Conservation (phyloP, 2,888 invertebrate species). For the Hipparchia sbordonii region DNA sequence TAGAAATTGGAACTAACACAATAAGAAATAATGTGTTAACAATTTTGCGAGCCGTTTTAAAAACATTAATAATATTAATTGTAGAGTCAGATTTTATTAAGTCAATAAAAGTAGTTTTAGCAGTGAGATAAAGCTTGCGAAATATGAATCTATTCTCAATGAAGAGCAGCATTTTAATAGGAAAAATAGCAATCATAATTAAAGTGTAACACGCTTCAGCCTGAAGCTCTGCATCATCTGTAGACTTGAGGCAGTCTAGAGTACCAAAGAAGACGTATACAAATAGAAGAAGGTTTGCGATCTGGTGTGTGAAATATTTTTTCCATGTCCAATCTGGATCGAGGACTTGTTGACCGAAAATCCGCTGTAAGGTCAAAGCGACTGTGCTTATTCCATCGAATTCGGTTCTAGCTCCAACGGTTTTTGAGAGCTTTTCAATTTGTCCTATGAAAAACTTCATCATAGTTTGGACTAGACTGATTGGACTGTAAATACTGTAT, state of each 20-base stretch:
- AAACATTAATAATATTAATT: constrained; percentile 41
- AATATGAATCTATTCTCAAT: constrained; percentile 48
- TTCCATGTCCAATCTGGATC: constrained; percentile 62
- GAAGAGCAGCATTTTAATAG: constrained; percentile 53
- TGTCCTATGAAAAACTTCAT: constrained; percentile 27
- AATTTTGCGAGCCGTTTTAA: constrained; percentile 46
- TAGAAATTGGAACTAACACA: constrained; percentile 48
- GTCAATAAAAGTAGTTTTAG: constrained; percentile 53
- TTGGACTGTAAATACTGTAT: constrained; percentile 20
- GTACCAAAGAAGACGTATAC: constrained; percentile 62
- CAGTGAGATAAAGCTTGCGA: constrained; percentile 50
- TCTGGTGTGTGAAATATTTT: constrained; percentile 48
- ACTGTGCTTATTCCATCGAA: constrained; percentile 52
- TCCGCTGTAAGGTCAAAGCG: constrained; percentile 52
- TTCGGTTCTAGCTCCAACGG: constrained; percentile 55
- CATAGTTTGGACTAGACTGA: constrained; percentile 27
- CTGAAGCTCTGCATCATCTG: constrained; percentile 47
- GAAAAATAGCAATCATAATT: constrained; percentile 49
- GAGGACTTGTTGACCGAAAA: constrained; percentile 61
- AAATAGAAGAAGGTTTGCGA: constrained; percentile 47
- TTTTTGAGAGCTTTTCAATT: constrained; percentile 50
- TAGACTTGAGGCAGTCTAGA: constrained; percentile 48
- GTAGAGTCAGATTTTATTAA: constrained; percentile 47
- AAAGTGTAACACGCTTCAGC: constrained; percentile 61
- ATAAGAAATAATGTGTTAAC: constrained; percentile 46